Base-by-base conservation (phyloP, 2,888 invertebrate species). In the Steinernema hermaphroditum region DNA sequence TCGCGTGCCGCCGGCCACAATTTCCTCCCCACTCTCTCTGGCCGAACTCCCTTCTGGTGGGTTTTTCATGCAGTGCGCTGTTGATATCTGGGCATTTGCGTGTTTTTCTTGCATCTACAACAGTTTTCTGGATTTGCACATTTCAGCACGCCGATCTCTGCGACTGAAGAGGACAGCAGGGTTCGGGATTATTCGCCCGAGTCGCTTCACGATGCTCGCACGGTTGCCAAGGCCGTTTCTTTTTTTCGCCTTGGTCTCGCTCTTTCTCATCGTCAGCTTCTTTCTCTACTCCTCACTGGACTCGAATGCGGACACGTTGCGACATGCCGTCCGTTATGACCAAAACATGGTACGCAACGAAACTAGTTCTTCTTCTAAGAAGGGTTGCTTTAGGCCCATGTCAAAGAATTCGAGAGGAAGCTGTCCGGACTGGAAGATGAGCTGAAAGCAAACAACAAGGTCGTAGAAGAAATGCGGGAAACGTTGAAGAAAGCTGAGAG, bases 261-360 rank as follows among this genome's bases (percentile, higher is more conserved):
- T 62, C 14, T 62, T 62, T 19, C 34, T 62, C 62, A 29, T 62
- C 27, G 62, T 62, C 16, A 29, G 62, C 32, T 62, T 62, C 62
- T 24, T 29, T 1, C 34, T 62, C 16, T 62, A 62, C 29, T 24
- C 29, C 8, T 62, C 62, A 14, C 32, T 62, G 32, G 62, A 62
- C 62, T 32, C 29, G 16, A 29, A 24, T 32, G 27, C 14, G 4
- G 16, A 24, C 29, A 8, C 27, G 12, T 14, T 32, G 12, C 29
- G 27, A 32, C 62, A 62, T 62, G 32, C 29, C 1, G 16, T 62
- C 62, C 62, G 62, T 16, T 34, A 62, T 16, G 62, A 62, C 62
- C 27, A 29, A 9, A 62, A 62, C 62, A 16, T 34, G 62, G 62
- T 62, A 32, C 16, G 1, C 27, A 16, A 6, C 16, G 32, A 16